Evolutionary conservation across 2,113 vertebrate genomes (phyloP).

Genomic region (Psittacula cyanocephala): DNA sequence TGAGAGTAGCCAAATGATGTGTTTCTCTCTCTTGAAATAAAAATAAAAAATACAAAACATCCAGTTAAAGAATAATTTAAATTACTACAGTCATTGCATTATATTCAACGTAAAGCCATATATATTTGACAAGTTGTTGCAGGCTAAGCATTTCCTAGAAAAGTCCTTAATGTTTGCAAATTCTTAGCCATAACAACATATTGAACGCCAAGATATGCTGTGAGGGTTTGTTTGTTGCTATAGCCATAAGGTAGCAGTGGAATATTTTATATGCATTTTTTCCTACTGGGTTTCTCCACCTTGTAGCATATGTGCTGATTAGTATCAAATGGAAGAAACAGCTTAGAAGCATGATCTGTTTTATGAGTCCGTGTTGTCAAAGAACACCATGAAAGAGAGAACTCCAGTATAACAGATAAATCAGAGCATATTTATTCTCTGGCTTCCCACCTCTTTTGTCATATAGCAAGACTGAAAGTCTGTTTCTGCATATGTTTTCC

Average conservation of each 20-base stretch:
- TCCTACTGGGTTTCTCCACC: neutral
- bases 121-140: neutral
- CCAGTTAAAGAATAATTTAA: neutral
- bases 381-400: neutral
- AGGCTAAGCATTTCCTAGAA: neutral
- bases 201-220: neutral
- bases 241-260: neutral
- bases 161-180: neutral
- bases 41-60: neutral
- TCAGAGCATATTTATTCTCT: neutral
- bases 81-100: neutral
- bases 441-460: constrained; percentile 6
- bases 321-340: neutral
- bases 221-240: neutral
- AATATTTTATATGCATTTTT: neutral
- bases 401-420: neutral
- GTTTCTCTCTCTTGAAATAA: neutral
- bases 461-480: constrained; percentile 42
- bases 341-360: neutral
- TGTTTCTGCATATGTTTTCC: constrained; percentile 69
- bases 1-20: neutral
- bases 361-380: neutral
- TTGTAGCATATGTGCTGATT: neutral
- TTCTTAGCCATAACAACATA: neutral
- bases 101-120: neutral